Evolutionary conservation across 2,797 vertebrate genomes (phyloP).

Genomic region (Gymnoscopelus microlampas): DNA sequence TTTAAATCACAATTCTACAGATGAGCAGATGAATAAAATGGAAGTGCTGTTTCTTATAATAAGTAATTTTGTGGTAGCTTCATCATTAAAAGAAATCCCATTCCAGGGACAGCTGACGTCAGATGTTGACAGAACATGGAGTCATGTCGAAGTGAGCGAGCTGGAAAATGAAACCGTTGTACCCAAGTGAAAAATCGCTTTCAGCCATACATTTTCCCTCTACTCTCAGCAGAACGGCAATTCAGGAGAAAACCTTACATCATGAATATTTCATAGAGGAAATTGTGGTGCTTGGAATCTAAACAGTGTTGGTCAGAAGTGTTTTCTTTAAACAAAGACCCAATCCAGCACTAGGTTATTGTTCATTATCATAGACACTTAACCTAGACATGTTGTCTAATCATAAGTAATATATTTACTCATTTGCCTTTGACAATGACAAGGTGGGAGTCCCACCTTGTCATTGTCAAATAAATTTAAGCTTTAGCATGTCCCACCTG

Average conservation of each 20-base stretch:
- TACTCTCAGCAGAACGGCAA: neutral
- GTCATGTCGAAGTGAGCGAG: neutral
- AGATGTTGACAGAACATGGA: neutral
- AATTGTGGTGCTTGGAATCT: neutral
- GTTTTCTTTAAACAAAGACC: constrained; percentile 20
- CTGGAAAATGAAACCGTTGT: neutral
- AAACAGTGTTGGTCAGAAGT: neutral
- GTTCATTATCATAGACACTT: constrained; percentile 27
- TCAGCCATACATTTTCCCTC: neutral
- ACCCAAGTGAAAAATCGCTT: neutral
- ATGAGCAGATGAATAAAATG: too few species aligned
- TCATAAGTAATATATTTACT: constrained; percentile 4
- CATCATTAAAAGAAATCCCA: neutral
- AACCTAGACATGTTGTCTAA: constrained; percentile 33
- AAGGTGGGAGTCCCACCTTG: too few species aligned
- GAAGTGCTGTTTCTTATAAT: too few species aligned
- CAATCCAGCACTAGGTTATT: constrained; percentile 33
- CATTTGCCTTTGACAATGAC: too few species aligned
- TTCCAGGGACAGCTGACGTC: neutral
- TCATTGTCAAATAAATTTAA: too few species aligned
- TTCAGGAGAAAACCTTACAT: neutral
- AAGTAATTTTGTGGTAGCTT: too few species aligned
- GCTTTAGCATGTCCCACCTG: too few species aligned
- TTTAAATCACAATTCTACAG: too few species aligned
- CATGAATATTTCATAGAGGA: neutral